Conservation (phyloP, 2,113 vertebrate species). For the Anolis sagrei region DNA sequence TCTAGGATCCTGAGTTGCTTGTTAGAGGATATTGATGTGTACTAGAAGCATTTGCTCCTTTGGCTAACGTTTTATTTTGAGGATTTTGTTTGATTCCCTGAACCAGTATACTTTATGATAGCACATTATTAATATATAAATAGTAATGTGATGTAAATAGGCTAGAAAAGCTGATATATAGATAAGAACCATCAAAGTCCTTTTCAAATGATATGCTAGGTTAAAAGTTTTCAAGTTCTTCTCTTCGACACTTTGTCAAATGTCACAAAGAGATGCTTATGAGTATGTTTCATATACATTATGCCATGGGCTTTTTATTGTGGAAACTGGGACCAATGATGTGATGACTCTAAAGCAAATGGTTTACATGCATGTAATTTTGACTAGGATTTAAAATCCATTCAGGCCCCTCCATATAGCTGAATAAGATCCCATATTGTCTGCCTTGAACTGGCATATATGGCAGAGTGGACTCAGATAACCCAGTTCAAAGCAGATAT, state of each 20-base stretch:
- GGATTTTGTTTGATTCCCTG: conserved; percentile 49
- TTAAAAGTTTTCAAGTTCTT: conserved; percentile 59
- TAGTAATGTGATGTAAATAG: conserved; percentile 68
- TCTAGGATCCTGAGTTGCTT: conserved; percentile 39
- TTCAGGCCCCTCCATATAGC: no score
- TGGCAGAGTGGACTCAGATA: no score
- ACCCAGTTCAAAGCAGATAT: no score
- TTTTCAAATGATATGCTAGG: conserved; percentile 66
- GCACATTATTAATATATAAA: conserved; percentile 70
- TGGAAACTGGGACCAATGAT: background rate
- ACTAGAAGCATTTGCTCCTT: conserved; percentile 45
- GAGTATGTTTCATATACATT: background rate
- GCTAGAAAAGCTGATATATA: conserved; percentile 65
- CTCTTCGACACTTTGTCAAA: no score
- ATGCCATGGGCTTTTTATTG: background rate
- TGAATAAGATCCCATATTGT: no score
- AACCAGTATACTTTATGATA: conserved; percentile 60
- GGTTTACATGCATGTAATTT: no score
- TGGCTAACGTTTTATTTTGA: conserved; percentile 60
- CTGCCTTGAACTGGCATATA: no score
- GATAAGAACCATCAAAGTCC: conserved; percentile 54
- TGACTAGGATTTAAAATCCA: no score
- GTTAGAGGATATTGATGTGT: conserved; percentile 54
- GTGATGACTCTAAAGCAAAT: conserved; percentile 2
- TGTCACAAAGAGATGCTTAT: no score